Conservation (phyloP, 2,113 vertebrate genomes). For the Lepisosteus oculatus region DNA sequence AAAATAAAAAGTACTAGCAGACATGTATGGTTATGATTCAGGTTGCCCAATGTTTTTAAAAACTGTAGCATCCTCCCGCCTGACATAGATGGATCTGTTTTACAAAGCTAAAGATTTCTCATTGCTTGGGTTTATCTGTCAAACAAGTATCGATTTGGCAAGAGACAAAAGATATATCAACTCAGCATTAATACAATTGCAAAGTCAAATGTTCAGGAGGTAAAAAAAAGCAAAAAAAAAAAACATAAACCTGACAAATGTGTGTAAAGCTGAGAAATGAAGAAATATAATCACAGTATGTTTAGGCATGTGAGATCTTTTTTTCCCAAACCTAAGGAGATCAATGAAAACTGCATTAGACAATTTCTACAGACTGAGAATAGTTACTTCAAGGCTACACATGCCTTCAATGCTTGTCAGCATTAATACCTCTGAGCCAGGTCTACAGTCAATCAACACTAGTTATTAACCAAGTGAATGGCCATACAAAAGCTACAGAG, state of each 20-base stretch:
- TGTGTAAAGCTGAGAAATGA: neutral
- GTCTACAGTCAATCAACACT: slow-evolving; percentile 18
- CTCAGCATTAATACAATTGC: slow-evolving; percentile 41
- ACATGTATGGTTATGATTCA: neutral
- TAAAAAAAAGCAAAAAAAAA: slow-evolving; percentile 18
- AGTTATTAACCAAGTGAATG: slow-evolving; percentile 35
- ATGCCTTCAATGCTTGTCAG: neutral
- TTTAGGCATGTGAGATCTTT: neutral
- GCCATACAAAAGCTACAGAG: slow-evolving; percentile 25
- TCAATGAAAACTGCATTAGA: slow-evolving; percentile 8
- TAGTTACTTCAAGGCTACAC: neutral
- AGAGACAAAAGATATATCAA: slow-evolving; percentile 39
- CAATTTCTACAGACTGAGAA: neutral
- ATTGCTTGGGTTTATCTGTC: slow-evolving; percentile 37
- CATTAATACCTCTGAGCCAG: slow-evolving; percentile 4
- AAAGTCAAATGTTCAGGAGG: slow-evolving; percentile 41
- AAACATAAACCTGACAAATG: neutral
- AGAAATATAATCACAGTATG: neutral
- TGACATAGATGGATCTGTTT: slow-evolving; percentile 14
- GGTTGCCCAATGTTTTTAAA: neutral
- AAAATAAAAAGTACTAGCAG: neutral
- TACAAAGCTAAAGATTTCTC: slow-evolving; percentile 37
- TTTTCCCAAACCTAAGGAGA: neutral
- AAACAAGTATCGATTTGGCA: slow-evolving; percentile 38
- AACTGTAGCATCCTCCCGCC: neutral